These are phyloP conservation scores for Oreotragus oreotragus DNA, from an alignment of 2,113 vertebrate genomes.

Conservation along the genomic window DNA sequence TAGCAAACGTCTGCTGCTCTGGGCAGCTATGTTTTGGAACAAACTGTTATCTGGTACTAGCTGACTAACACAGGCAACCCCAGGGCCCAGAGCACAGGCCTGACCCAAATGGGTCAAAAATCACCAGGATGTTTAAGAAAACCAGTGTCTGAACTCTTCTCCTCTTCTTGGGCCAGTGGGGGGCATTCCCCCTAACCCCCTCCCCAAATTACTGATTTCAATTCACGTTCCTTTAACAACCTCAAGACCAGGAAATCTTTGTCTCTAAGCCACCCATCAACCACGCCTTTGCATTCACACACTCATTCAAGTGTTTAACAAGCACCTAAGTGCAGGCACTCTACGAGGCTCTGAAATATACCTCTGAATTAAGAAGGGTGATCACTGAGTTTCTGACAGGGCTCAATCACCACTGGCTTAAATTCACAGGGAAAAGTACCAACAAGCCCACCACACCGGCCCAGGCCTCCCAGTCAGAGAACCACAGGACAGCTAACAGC, in stretches of 20 bases:
- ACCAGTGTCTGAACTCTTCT: accelerated
- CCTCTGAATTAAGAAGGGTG: accelerated
- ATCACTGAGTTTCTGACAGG: accelerated
- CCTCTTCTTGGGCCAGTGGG: neutral
- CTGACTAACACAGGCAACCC: accelerated
- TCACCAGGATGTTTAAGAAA: accelerated
- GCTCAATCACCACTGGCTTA: too few relatives aligned
- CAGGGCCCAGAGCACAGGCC: neutral
- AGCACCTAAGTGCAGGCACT: too few relatives aligned
- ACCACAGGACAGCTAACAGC: accelerated
- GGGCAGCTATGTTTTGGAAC: neutral
- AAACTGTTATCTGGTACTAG: accelerated
- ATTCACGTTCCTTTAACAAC: accelerated
- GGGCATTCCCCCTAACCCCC: neutral
- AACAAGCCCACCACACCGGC: accelerated
- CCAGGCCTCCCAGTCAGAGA: neutral
- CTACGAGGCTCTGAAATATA: accelerated
- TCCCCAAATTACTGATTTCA: neutral
- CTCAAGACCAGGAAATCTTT: neutral
- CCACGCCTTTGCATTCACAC: accelerated
- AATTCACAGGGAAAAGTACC: neutral
- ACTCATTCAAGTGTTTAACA: too few relatives aligned
- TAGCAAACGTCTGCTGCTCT: accelerated
- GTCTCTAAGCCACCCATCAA: too few relatives aligned
- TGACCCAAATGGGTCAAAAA: accelerated